Base-by-base conservation (phyloP, 1,140 invertebrate species). In the Latrodectus geometricus region DNA sequence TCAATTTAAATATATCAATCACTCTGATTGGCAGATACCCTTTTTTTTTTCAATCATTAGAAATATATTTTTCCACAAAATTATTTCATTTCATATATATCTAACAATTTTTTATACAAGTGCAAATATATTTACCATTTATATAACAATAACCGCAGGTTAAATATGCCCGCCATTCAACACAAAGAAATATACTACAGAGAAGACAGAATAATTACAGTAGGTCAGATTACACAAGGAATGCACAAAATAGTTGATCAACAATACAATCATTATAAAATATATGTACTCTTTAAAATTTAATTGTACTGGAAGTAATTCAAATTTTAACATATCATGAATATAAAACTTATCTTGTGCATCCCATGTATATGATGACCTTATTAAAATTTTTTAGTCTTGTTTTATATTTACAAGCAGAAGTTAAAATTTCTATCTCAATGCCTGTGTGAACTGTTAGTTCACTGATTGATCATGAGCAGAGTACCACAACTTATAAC, bases 71-170 rank as follows among this genome's bases (percentile, higher is more conserved):
- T 49, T 70, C 61, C 68, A 70, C 77, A 86, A 84, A 86, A 77
- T 77, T 77, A 77, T 52, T 86, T 78, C 52, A 65, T 78, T 66
- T 86, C 35, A 86, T 69, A 86, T 86, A 86, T 86, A 50, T 69
- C 83, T 86, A 86, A 86, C 83, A 86, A 86, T 61, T 84, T 79
- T 79, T 72, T 86, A 76, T 84, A 86, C 83, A 86, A 86, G 83
- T 86, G 83, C 83, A 74, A 50, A 78, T 72, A 86, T 86, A 86
- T 86, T 86, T 21, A 86, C 74, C 83, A 77, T 86, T 77, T 86
- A 86, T 65, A 86, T 61, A 86, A 86, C 83, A 86, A 52, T 70
- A 14, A 86, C 81, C 73, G 72, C 72, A 82, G 80, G 80, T 77
- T 77, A 86, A 72, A 78, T 76, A 76, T 21, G 48, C 82, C 73